A percentile compares a stretch with the other conserved stretches of the same genome.
Conservation (phyloP, 2,113 vertebrate species). For the Nicator chloris region DNA sequence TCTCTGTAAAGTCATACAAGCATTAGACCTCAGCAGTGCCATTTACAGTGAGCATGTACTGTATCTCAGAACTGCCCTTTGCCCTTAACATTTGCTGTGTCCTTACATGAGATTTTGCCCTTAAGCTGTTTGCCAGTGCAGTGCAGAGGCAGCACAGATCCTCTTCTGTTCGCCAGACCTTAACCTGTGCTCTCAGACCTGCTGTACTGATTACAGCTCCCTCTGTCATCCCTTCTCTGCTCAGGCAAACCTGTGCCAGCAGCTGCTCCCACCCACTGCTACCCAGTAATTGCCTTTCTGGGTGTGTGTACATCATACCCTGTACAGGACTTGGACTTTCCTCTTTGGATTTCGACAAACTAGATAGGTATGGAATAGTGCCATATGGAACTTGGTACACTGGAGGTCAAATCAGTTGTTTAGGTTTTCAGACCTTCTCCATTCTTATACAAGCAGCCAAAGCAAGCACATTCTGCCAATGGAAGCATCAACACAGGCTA, state of each 20-base stretch:
- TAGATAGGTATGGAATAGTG: background rate
- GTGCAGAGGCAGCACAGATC: background rate
- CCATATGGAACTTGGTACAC: background rate
- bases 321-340: background rate
- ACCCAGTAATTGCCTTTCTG: background rate
- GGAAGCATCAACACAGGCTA: background rate
- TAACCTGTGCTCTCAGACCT: background rate
- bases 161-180: background rate
- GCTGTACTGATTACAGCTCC: background rate
- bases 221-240: background rate
- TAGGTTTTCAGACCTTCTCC: background rate
- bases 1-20: background rate
- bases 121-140: background rate
- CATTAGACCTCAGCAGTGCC: background rate
- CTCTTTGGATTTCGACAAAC: background rate
- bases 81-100: background rate
- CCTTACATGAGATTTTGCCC: background rate
- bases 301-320: background rate
- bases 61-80: background rate
- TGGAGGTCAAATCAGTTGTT: background rate
- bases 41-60: background rate
- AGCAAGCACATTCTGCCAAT: background rate
- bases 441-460: background rate
- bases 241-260: background rate
- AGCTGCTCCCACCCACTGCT: constrained; percentile 2